Conservation (phyloP, 23 tunicate species). For the Pegea sp. region DNA sequence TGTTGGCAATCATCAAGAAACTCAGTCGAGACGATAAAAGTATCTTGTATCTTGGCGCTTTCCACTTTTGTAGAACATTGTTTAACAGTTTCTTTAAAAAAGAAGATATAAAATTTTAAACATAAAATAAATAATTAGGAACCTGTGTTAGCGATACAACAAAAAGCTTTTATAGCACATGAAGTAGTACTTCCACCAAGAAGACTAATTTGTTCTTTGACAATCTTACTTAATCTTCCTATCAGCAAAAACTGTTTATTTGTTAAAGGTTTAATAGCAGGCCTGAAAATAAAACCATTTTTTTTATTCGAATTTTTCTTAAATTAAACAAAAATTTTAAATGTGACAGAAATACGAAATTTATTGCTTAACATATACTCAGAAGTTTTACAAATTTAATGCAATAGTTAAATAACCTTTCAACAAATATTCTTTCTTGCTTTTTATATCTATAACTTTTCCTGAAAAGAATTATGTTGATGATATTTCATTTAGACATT, state of each 20-base stretch:
- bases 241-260: conserved; percentile 24
- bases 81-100: too few relatives aligned
- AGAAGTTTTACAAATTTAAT: too few relatives aligned
- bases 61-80: too few relatives aligned
- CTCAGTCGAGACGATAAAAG: conserved; percentile 43
- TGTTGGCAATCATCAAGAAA: conserved; percentile 20
- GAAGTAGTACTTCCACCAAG: conserved; percentile 74
- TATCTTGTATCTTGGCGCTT: conserved; percentile 22
- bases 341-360: too few relatives aligned
- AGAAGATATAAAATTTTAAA: not conserved
- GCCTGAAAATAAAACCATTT: conserved; percentile 12
- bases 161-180: conserved; percentile 25
- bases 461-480: conserved; percentile 11
- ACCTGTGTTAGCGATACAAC: conserved; percentile 46
- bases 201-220: conserved; percentile 25
- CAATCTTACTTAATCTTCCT: conserved; percentile 18
- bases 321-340: too few relatives aligned
- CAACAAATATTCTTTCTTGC: conserved; percentile 40
- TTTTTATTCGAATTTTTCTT: too few relatives aligned
- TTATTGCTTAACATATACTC: too few relatives aligned
- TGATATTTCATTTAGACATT: too few relatives aligned
- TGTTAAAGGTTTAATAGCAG: conserved; percentile 37
- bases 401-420: too few relatives aligned
- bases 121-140: not conserved
- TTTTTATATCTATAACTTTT: conserved; percentile 41